Conservation (phyloP, 1,140 invertebrate species). For the Ganaspis sp. region DNA sequence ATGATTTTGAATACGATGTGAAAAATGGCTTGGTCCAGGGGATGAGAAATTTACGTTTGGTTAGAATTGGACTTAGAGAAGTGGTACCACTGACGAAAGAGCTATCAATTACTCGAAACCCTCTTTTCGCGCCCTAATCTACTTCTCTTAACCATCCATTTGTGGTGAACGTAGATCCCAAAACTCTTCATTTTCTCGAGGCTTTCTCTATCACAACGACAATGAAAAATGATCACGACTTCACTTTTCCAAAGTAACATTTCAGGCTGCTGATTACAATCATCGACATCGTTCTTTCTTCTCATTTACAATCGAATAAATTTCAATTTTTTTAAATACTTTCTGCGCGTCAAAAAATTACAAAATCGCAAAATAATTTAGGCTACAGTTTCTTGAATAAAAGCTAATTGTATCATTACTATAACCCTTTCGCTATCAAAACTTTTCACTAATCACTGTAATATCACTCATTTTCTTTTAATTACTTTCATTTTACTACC, state of each 20-base stretch:
- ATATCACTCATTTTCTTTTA: too few species aligned
- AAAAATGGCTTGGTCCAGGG: slow-evolving; percentile 12
- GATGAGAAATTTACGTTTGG: slow-evolving; percentile 50
- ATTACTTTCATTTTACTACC: too few species aligned
- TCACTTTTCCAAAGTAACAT: slow-evolving; percentile 55
- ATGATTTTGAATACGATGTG: background rate
- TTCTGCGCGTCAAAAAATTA: too few species aligned
- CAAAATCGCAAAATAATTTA: too few species aligned
- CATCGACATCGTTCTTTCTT: background rate
- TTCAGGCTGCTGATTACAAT: slow-evolving; percentile 39
- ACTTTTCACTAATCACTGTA: too few species aligned
- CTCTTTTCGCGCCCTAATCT: slow-evolving; percentile 60
- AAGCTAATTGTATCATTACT: too few species aligned
- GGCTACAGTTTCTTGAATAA: too few species aligned
- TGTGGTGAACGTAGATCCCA: slow-evolving; percentile 48
- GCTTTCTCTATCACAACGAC: slow-evolving; percentile 37
- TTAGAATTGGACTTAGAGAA: slow-evolving; percentile 43
- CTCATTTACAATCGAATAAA: background rate
- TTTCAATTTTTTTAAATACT: background rate
- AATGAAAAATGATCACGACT: slow-evolving; percentile 56
- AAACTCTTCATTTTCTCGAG: slow-evolving; percentile 47
- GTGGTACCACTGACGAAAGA: slow-evolving; percentile 51
- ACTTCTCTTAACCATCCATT: slow-evolving; percentile 64
- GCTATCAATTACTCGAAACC: slow-evolving; percentile 65
- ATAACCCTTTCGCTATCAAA: too few species aligned